A percentile compares a stretch with the other conserved stretches of the same genome.
phyloP scores from a whole-genome alignment of 2,113 vertebrate genomes.

The Agelaius tricolor region DNA sequence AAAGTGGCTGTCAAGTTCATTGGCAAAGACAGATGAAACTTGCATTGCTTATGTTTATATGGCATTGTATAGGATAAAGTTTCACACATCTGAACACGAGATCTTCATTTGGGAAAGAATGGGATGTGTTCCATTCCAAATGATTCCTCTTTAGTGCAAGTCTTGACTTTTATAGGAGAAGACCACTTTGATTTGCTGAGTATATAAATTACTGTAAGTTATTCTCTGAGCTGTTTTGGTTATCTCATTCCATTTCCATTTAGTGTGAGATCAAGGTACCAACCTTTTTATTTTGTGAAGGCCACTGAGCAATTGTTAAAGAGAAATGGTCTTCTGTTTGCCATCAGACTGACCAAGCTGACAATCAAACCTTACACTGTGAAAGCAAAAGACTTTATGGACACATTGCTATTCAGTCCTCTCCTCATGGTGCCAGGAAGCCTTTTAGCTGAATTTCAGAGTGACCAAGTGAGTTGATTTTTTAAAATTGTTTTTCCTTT shows the following conservation, averaged over 20 bases:
- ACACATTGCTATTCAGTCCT: neutral
- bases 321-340: neutral
- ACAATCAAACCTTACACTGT: neutral
- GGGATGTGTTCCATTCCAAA: neutral
- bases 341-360: neutral
- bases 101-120: neutral
- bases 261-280: neutral
- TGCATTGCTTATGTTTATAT: neutral
- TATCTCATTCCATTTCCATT: conserved; percentile 28
- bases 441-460: neutral
- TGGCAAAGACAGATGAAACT: neutral
- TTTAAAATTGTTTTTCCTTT: neutral
- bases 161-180: neutral
- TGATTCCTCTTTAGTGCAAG: neutral
- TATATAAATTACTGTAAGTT: conserved; percentile 8
- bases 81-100: neutral
- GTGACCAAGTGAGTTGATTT: neutral
- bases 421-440: neutral
- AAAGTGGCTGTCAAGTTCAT: neutral
- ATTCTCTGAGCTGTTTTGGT: neutral
- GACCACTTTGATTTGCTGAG: neutral
- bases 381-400: neutral
- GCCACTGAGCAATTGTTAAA: neutral
- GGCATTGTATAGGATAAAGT: neutral
- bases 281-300: conserved; percentile 11